Conservation (phyloP, 1,140 invertebrate species). For the Camponotus pennsylvanicus region DNA sequence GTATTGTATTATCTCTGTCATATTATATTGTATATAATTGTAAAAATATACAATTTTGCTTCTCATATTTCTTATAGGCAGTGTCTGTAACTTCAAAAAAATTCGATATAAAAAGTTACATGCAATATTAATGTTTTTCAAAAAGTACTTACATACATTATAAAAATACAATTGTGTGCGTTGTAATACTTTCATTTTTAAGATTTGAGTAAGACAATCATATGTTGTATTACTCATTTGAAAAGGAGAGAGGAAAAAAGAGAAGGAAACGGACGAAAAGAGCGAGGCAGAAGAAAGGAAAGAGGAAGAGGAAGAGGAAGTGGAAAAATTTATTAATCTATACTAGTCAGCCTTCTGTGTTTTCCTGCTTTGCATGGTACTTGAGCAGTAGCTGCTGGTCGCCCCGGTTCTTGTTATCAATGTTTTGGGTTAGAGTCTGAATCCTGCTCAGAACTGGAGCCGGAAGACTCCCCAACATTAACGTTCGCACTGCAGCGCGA, state of each 20-base stretch:
- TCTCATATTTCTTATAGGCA: neutral
- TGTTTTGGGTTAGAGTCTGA: slow-evolving; percentile 83
- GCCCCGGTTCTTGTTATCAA: slow-evolving; percentile 78
- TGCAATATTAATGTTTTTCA: slow-evolving; percentile 55
- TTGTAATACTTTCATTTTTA: slow-evolving; percentile 70
- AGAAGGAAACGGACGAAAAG: neutral
- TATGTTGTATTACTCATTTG: slow-evolving; percentile 37
- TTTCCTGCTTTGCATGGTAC: slow-evolving; percentile 85
- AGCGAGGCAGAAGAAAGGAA: slow-evolving; percentile 33
- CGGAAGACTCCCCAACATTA: slow-evolving; percentile 84
- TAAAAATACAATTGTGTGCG: slow-evolving; percentile 21
- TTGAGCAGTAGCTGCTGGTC: slow-evolving; percentile 85
- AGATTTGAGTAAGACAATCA: slow-evolving; percentile 69
- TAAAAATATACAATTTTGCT: slow-evolving; percentile 5
- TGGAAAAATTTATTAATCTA: slow-evolving; percentile 76
- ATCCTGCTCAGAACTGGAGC: slow-evolving; percentile 84
- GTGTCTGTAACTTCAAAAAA: slow-evolving; percentile 4
- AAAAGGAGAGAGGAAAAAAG: neutral
- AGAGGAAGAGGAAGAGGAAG: slow-evolving; percentile 63
- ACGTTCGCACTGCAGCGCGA: slow-evolving; percentile 84
- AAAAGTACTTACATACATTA: slow-evolving; percentile 67
- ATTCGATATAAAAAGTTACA: slow-evolving; percentile 3
- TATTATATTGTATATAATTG: too few species aligned
- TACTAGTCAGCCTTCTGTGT: slow-evolving; percentile 86
- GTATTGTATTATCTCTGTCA: neutral